phyloP scores from a whole-genome alignment of 2,888 invertebrate species.

The Temnothorax ravouxi region DNA sequence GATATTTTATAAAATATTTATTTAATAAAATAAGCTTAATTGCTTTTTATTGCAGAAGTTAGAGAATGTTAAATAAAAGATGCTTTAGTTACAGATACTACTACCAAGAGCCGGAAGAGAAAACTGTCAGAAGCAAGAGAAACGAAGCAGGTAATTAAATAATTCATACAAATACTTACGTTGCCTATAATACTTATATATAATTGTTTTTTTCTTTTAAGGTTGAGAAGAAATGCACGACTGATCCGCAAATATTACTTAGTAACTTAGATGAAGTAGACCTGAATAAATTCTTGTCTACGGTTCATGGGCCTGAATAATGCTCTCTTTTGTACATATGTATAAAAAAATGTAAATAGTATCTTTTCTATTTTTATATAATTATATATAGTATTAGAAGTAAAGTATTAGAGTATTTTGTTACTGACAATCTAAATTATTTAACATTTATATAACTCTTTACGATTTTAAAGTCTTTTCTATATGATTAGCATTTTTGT shows the following conservation, averaged over 20 bases:
- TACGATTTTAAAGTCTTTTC: neutral
- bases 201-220: conserved; percentile 57
- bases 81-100: conserved; percentile 67
- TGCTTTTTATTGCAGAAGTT: neutral
- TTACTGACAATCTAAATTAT: neutral
- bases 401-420: conserved; percentile 30
- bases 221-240: conserved; percentile 76
- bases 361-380: conserved; percentile 42
- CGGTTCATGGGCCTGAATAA: conserved; percentile 80
- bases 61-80: conserved; percentile 8
- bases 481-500: neutral
- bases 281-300: conserved; percentile 80
- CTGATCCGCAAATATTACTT: conserved; percentile 77
- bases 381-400: neutral
- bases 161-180: conserved; percentile 25
- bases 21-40: neutral
- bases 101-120: conserved; percentile 72
- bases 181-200: neutral
- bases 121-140: conserved; percentile 74
- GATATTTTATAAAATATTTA: neutral
- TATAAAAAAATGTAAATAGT: conserved; percentile 15
- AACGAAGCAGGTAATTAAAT: conserved; percentile 73
- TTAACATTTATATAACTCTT: conserved; percentile 8
- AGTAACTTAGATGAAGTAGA: conserved; percentile 71
- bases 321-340: conserved; percentile 19